These are phyloP conservation scores for Styela clava DNA, from an alignment of 23 tunicate species.

Conservation along the genomic window DNA sequence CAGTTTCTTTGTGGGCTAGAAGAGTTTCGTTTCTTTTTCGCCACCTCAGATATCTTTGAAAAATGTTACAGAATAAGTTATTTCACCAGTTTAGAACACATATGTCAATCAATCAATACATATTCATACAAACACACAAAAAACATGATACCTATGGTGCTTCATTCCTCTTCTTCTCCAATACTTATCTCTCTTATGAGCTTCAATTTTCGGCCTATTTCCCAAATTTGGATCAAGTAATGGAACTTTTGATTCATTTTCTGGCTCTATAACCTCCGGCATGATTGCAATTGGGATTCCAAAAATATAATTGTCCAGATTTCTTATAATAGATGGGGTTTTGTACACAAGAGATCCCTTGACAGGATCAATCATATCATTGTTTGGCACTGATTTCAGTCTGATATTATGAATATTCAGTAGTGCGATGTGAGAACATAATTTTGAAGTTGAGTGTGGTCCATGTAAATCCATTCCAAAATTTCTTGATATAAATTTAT, in stretches of 20 bases:
- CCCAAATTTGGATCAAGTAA: not conserved
- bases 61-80: no score
- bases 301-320: constrained; percentile 5
- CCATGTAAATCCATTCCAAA: no score
- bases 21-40: constrained; percentile 29
- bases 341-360: not conserved
- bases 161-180: constrained; percentile 35
- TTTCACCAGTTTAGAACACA: no score
- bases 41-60: constrained; percentile 25
- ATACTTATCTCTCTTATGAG: constrained; percentile 32
- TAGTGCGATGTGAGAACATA: no score
- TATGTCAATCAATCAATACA: no score
- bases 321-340: constrained; percentile 5
- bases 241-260: not conserved
- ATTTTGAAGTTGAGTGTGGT: no score
- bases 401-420: no score
- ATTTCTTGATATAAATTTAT: no score
- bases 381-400: not conserved
- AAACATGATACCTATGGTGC: constrained; percentile 31
- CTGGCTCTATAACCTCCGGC: constrained; percentile 12
- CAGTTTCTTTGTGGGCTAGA: constrained; percentile 1
- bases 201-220: constrained; percentile 24
- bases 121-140: no score
- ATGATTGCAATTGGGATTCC: constrained; percentile 8
- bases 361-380: not conserved